Conservation (phyloP, 2,797 vertebrate species). For the Synaphobranchus kaupii region DNA sequence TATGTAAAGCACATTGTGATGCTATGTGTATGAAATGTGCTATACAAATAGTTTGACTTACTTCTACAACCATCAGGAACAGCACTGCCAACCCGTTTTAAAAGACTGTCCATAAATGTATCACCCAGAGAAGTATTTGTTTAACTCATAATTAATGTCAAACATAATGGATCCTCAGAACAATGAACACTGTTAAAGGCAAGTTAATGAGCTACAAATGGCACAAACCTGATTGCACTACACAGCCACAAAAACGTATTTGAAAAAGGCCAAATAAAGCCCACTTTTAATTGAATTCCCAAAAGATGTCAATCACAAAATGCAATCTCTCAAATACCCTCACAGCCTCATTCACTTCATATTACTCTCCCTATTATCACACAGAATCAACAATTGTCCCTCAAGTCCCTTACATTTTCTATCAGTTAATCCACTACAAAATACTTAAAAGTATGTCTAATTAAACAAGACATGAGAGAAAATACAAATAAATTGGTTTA, state of each 20-base stretch:
- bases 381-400: slow-evolving; percentile 59
- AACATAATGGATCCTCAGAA: background rate
- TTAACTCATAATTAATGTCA: background rate
- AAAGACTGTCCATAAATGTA: background rate
- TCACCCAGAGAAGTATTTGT: background rate
- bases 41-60: too few species aligned
- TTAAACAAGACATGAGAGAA: slow-evolving; percentile 64
- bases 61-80: background rate
- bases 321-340: slow-evolving; percentile 70
- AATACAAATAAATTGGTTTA: slow-evolving; percentile 65
- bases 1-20: too few species aligned
- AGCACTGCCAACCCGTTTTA: background rate
- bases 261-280: slow-evolving; percentile 73
- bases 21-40: too few species aligned
- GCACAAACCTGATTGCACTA: background rate
- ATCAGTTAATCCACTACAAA: slow-evolving; percentile 63
- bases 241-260: slow-evolving; percentile 39
- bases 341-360: slow-evolving; percentile 23
- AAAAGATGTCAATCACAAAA: slow-evolving; percentile 74
- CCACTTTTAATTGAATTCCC: slow-evolving; percentile 72
- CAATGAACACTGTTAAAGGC: background rate
- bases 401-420: slow-evolving; percentile 55
- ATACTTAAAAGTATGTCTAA: slow-evolving; percentile 74
- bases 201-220: background rate
- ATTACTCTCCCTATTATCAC: slow-evolving; percentile 49